Base-by-base conservation (phyloP, 2,888 invertebrate species). In the Pheosia gnoma region DNA sequence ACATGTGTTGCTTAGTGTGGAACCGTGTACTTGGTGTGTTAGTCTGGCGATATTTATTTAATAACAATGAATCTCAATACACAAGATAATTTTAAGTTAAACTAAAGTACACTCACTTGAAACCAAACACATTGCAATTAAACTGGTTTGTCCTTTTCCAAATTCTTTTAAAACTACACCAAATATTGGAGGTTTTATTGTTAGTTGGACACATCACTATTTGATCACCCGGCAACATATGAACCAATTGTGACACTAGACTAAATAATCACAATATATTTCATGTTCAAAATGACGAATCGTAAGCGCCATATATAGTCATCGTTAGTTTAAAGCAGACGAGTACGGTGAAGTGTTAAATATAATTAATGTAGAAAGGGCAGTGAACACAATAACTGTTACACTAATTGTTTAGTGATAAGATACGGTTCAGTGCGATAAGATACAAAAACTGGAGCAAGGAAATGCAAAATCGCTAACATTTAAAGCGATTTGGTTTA, bases 371-470 rank as follows among this genome's bases (percentile, higher is more conserved):
- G 25, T 25, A 25, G 25, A 25, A 25, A 25, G 25, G 25, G 25
- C 25, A 25, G 25, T 8, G 43, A 65, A 69, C 3, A 37, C 52
- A 36, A 56, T 68, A 69, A 71, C 70, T 62, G 63, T 71, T 59
- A 59, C 63, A 63, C 47, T 61, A 25, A 25, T 25, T 25, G 58
- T 58, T 54, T 13, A 57, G 7, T 39, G 77, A 73, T 75, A 61
- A 70, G 72, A 77, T 76, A 74, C 58, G 60, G 60, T 75, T 25
- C 25, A 79, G 71, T 60, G 57, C 65, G 89, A 90, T 89, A 82
- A 89, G 89, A 89, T 87, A 87, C 57, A 60, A 65, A 66, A 91
- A 86, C 74, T 89, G 75, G 90, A 80, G 74, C 90, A 88, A 87
- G 86, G 84, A 84, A 86, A 82, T 82, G 74, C 77, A 80, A 37